Conservation (phyloP, 2,888 invertebrate genomes). For the Protodeltote pygarga region DNA sequence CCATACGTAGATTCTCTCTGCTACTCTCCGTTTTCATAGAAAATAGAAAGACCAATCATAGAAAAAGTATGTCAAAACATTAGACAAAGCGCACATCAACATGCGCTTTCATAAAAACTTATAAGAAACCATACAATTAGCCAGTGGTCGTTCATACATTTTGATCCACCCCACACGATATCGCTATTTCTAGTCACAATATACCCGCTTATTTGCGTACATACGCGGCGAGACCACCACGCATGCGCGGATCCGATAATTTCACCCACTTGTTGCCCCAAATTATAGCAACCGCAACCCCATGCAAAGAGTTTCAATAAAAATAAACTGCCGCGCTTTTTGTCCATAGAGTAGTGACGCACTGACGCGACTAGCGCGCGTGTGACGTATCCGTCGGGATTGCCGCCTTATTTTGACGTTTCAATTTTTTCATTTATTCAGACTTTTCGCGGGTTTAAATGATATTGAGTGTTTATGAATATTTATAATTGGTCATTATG, state of each 20-base stretch:
- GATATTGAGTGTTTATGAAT: no score
- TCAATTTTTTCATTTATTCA: slow-evolving; percentile 34
- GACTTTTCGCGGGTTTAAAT: no score
- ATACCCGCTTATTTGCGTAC: slow-evolving; percentile 72
- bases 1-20: no score
- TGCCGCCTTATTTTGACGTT: slow-evolving; percentile 19
- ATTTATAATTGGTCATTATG: no score
- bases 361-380: slow-evolving; percentile 61
- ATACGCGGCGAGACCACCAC: slow-evolving; percentile 76
- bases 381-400: slow-evolving; percentile 66
- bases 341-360: slow-evolving; percentile 71
- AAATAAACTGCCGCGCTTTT: slow-evolving; percentile 77
- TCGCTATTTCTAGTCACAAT: slow-evolving; percentile 66
- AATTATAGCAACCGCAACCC: slow-evolving; percentile 78
- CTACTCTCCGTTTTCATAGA: no score
- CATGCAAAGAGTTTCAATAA: slow-evolving; percentile 78
- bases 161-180: slow-evolving; percentile 73
- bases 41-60: no score
- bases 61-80: neutral
- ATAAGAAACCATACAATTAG: slow-evolving; percentile 32
- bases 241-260: slow-evolving; percentile 83
- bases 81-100: slow-evolving; percentile 14
- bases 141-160: slow-evolving; percentile 43
- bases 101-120: slow-evolving; percentile 16
- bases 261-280: slow-evolving; percentile 78